A percentile compares a stretch with the other conserved stretches of the same genome.
These are phyloP conservation scores for Chlamydotis undulata DNA, from an alignment of 2,113 vertebrate genomes.

Conservation along the genomic window DNA sequence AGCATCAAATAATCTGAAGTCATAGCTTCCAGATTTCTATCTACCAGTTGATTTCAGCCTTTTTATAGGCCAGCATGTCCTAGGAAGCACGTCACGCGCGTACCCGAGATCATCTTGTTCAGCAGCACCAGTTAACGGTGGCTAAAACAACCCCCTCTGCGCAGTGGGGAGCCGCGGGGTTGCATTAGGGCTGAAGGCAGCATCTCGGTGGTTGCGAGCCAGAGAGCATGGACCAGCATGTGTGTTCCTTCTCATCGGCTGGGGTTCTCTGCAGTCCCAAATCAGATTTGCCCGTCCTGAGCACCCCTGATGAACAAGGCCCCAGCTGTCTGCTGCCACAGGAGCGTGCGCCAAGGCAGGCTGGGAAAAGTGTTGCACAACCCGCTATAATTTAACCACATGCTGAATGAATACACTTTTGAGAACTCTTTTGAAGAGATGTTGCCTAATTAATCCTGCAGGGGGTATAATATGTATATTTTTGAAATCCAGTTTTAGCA, in stretches of 20 bases:
- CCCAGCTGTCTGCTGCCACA: neutral
- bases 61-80: neutral
- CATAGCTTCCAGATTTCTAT: neutral
- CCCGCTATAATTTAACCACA: conserved; percentile 17
- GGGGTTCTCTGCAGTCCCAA: neutral
- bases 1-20: neutral
- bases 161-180: neutral
- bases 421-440: conserved; percentile 57
- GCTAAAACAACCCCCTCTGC: neutral
- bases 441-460: conserved; percentile 68
- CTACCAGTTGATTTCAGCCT: neutral
- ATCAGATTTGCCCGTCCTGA: neutral
- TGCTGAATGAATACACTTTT: conserved; percentile 64
- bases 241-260: neutral
- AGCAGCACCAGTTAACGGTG: neutral
- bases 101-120: neutral
- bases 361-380: conserved; percentile 21
- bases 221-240: neutral
- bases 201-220: neutral
- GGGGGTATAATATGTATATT: conserved; percentile 67
- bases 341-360: neutral
- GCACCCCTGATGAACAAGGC: neutral
- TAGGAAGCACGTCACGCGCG: neutral
- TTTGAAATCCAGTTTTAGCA: conserved; percentile 64
- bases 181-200: neutral